phyloP scores from a whole-genome alignment of 2,888 invertebrate genomes.

The Agrochola circellaris region DNA sequence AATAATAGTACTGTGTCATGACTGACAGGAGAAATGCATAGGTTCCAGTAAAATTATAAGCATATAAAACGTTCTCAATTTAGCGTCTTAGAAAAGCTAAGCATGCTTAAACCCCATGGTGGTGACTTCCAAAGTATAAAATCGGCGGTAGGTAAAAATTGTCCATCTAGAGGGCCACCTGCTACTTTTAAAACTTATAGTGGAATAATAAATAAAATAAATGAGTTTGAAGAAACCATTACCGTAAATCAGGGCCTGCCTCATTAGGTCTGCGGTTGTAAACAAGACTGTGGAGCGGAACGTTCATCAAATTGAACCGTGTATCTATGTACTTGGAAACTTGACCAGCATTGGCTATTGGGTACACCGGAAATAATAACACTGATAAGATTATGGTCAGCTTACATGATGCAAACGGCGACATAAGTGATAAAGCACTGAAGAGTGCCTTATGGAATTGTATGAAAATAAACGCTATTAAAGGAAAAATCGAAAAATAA shows the following conservation, averaged over 20 bases:
- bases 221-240: constrained; percentile 4
- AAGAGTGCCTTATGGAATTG: too few relatives aligned
- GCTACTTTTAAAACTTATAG: background rate
- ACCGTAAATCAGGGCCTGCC: constrained; percentile 6
- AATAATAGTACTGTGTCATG: too few relatives aligned
- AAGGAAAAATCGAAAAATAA: too few relatives aligned
- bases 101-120: too few relatives aligned
- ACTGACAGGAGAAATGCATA: too few relatives aligned
- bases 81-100: too few relatives aligned
- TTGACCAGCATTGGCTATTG: background rate
- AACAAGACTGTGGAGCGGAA: constrained; percentile 3
- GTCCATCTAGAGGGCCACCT: too few relatives aligned
- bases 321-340: background rate
- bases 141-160: too few relatives aligned
- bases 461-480: too few relatives aligned
- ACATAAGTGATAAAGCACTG: background rate
- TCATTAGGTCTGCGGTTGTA: constrained; percentile 27
- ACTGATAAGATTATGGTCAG: background rate
- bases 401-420: background rate
- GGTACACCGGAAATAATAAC: background rate
- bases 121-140: too few relatives aligned
- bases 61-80: too few relatives aligned
- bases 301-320: constrained; percentile 8
- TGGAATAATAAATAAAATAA: background rate
- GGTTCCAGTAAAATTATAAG: too few relatives aligned